A percentile compares a stretch with the other conserved stretches of the same genome.
phyloP scores from a whole-genome alignment of 2,113 vertebrate species.

The Bombycilla garrulus region DNA sequence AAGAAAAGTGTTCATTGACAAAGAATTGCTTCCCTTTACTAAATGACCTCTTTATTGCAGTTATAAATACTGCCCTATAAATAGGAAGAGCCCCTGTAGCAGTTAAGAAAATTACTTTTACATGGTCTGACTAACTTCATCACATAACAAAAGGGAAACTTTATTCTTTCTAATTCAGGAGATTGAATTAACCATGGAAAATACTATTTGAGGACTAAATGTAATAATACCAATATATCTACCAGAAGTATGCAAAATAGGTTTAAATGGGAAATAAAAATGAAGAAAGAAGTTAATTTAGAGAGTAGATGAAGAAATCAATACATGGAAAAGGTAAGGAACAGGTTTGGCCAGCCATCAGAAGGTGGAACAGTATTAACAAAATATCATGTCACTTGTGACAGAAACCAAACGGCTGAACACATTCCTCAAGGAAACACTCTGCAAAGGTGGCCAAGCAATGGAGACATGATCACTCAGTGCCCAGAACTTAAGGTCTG shows the following conservation, averaged over 20 bases:
- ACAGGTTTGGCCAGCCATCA: not conserved
- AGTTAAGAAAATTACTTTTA: constrained; percentile 10
- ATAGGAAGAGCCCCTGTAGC: not conserved
- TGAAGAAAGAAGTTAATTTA: not conserved
- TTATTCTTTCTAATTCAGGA: not conserved
- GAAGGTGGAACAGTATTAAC: not conserved
- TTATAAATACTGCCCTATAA: constrained; percentile 42
- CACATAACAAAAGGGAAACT: not conserved
- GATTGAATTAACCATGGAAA: not conserved
- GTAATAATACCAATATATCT: not conserved
- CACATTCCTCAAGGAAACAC: not conserved
- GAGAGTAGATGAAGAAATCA: not conserved
- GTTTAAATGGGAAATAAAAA: not conserved
- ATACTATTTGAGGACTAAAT: not conserved
- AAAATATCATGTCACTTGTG: not conserved
- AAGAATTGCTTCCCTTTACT: constrained; percentile 4
- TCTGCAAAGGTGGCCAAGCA: not conserved
- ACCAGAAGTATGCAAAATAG: not conserved
- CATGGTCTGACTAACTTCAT: not conserved
- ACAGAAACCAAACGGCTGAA: not conserved
- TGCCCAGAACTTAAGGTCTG: not conserved
- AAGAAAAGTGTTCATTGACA: not conserved
- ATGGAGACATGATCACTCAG: not conserved
- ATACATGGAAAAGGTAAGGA: not conserved
- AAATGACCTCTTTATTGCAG: constrained; percentile 20